phyloP scores from a whole-genome alignment of 2,113 vertebrate genomes.

The Brachyhypopomus gauderio region DNA sequence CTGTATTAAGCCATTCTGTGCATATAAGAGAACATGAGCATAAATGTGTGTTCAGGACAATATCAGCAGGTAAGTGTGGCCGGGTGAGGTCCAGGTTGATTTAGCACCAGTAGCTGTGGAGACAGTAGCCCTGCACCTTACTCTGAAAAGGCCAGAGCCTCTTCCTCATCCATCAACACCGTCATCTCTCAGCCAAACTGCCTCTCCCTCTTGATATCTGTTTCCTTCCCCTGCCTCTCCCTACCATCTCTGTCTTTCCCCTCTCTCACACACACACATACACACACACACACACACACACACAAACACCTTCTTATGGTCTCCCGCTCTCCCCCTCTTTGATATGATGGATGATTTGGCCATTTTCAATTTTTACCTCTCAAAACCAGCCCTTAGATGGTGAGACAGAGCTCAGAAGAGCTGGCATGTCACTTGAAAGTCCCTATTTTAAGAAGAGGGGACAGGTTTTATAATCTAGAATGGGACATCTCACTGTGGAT shows the following conservation, averaged over 20 bases:
- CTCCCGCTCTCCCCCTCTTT: slow-evolving; percentile 16
- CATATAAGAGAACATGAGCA: not conserved
- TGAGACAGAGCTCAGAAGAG: slow-evolving; percentile 33
- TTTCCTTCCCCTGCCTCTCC: slow-evolving; percentile 24
- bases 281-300: slow-evolving; percentile 20
- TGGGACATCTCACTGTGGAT: slow-evolving; percentile 48
- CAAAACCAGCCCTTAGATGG: slow-evolving; percentile 37
- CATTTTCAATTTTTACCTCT: slow-evolving; percentile 56
- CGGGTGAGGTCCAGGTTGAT: slow-evolving; percentile 49
- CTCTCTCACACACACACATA: not conserved
- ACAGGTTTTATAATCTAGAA: slow-evolving; percentile 46
- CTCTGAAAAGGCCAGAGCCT: slow-evolving; percentile 50
- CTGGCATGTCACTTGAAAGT: slow-evolving; percentile 45
- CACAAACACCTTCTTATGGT: not conserved
- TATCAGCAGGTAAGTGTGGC: slow-evolving; percentile 32
- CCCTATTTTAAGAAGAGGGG: slow-evolving; percentile 48
- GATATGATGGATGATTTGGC: slow-evolving; percentile 57
- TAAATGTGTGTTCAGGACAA: not conserved
- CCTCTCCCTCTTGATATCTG: slow-evolving; percentile 52
- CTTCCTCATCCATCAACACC: slow-evolving; percentile 58
- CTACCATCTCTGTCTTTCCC: not conserved
- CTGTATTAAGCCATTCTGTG: not conserved
- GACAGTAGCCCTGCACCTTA: slow-evolving; percentile 46
- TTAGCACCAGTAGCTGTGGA: slow-evolving; percentile 47
- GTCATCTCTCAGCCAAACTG: slow-evolving; percentile 48